These are phyloP conservation scores for Tetraneura akinire DNA, from an alignment of 1,140 invertebrate genomes.

Conservation along the genomic window DNA sequence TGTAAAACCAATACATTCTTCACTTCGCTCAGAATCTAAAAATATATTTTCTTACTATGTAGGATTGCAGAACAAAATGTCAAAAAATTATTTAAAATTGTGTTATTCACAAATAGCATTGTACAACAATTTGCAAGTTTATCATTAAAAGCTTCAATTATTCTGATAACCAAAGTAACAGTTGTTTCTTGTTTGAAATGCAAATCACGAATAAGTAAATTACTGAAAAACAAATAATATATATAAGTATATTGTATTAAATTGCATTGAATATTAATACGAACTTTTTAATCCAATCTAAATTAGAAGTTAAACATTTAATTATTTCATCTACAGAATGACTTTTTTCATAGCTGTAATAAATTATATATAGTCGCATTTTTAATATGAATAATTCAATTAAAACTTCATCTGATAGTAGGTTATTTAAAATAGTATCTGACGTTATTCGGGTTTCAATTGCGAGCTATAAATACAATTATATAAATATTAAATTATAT, in stretches of 20 bases:
- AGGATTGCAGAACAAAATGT: constrained; percentile 26
- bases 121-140: constrained; percentile 11
- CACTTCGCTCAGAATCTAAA: too few species aligned
- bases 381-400: constrained; percentile 33
- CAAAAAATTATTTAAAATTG: constrained; percentile 15
- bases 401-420: constrained; percentile 36
- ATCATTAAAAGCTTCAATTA: constrained; percentile 13
- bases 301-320: constrained; percentile 31
- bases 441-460: constrained; percentile 32
- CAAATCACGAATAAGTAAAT: constrained; percentile 17
- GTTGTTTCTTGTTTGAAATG: constrained; percentile 13
- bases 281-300: constrained; percentile 33
- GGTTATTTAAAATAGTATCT: constrained; percentile 17
- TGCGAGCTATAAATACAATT: constrained; percentile 4
- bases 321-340: neutral
- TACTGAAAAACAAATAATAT: neutral
- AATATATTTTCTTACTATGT: constrained; percentile 25
- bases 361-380: constrained; percentile 24
- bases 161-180: neutral
- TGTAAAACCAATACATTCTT: too few species aligned
- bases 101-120: constrained; percentile 1
- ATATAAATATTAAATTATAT: neutral
- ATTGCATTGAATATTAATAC: constrained; percentile 1
- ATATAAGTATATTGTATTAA: neutral
- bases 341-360: constrained; percentile 6